These are phyloP conservation scores for Endotricha flammealis DNA, from an alignment of 2,888 invertebrate genomes.

Conservation along the genomic window DNA sequence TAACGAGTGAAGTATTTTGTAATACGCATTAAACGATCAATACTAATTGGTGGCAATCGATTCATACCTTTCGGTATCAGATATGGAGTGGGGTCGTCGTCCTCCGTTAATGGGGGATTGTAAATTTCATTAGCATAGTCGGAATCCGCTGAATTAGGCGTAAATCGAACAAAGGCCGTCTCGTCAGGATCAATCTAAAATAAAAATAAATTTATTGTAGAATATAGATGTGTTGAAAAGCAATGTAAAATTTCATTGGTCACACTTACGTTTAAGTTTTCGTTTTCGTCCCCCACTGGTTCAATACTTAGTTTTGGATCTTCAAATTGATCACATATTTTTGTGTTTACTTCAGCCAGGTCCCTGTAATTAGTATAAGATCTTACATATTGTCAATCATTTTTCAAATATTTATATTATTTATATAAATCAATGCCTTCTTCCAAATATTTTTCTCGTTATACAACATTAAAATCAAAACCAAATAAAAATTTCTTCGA, in stretches of 20 bases:
- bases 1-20: slow-evolving; percentile 17
- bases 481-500: no score
- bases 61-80: slow-evolving; percentile 46
- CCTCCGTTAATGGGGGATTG: slow-evolving; percentile 81
- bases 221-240: no score
- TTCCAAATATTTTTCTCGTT: no score
- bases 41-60: slow-evolving; percentile 1
- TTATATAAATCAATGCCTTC: no score
- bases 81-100: slow-evolving; percentile 55
- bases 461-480: no score
- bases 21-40: no score
- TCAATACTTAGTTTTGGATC: slow-evolving; percentile 54
- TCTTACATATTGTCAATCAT: no score
- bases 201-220: no score
- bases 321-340: slow-evolving; percentile 62
- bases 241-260: no score
- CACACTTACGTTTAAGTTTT: slow-evolving; percentile 28
- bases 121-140: slow-evolving; percentile 90
- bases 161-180: slow-evolving; percentile 88
- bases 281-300: slow-evolving; percentile 29
- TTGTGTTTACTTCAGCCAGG: slow-evolving; percentile 52
- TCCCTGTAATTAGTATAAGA: slow-evolving; percentile 53
- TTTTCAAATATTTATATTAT: no score
- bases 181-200: slow-evolving; percentile 80
- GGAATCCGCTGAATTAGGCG: slow-evolving; percentile 81